These are phyloP conservation scores for Drosophila leonis DNA, from an alignment of 2,888 invertebrate species.

Conservation along the genomic window DNA sequence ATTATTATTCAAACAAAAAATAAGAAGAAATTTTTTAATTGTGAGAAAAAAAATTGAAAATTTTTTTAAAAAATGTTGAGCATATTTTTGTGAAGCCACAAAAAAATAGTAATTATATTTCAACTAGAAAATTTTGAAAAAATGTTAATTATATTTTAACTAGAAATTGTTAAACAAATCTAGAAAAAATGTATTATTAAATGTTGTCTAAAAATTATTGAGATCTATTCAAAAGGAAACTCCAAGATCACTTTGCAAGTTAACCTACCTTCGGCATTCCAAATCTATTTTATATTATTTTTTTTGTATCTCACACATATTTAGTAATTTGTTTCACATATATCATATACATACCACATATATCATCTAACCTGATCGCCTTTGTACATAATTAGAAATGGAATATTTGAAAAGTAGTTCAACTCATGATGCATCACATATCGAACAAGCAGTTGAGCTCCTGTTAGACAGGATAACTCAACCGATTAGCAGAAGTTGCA, in stretches of 20 bases:
- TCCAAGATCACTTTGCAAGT: constrained; percentile 4
- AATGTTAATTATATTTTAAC: too few species aligned
- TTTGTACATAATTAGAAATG: constrained; percentile 19
- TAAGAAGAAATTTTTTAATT: too few species aligned
- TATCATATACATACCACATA: not conserved
- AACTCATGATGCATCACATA: constrained; percentile 31
- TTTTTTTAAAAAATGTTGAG: too few species aligned
- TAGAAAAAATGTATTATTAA: too few species aligned
- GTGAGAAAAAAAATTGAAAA: too few species aligned
- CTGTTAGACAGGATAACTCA: constrained; percentile 1
- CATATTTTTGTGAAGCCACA: too few species aligned
- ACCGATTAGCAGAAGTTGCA: not conserved
- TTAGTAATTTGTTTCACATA: constrained; percentile 9
- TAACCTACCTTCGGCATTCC: not conserved
- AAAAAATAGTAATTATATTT: too few species aligned
- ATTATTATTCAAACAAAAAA: too few species aligned
- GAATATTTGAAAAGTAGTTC: constrained; percentile 8
- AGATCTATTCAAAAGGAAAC: not conserved
- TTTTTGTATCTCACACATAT: not conserved
- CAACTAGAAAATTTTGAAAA: too few species aligned
- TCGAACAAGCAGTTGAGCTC: constrained; percentile 5
- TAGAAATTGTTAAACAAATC: too few species aligned
- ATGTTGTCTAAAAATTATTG: not conserved
- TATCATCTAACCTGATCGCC: not conserved
- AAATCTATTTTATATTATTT: not conserved